Base-by-base conservation (phyloP, 2,888 invertebrate genomes). In the Capitulum mitella region DNA sequence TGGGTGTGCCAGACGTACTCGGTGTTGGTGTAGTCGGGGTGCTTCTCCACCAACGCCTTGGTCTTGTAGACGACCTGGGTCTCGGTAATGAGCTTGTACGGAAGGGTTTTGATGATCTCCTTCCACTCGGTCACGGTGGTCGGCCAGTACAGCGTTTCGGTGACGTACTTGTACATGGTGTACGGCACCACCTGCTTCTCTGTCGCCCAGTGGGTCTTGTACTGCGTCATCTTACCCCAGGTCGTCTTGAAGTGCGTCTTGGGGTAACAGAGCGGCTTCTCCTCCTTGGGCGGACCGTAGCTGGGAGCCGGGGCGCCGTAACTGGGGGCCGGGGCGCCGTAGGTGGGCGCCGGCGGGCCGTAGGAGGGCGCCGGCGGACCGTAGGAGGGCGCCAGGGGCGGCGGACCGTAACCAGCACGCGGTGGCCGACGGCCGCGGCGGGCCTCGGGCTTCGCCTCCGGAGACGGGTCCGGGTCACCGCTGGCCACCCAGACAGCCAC, bases 1-100 rank as follows among this genome's bases (percentile, higher is more conserved):
- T 76, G 76, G 46, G 76, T 76, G 76, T 76, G 76, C 76, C 76
- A 76, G 29, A 76, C 76, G 32, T 76, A 76, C 76, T 76, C 76
- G 76, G 76, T 76, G 76, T 43, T 48, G 76, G 76, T 76, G 76
- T 76, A 76, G 46, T 76, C 76, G 46, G 76, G 46, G 46, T 76
- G 76, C 46, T 76, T 76, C 16, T 76, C 76, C 76, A 76, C 46
- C 76, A 76, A 46, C 0, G 46, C 46, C 46, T 76, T 76, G 76
- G 76, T 76, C 76, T 76, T 76, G 76, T 76, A 46, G n/a, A 76
- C 76, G 16, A 76, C 76, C 76, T 76, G 76, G 8, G 76, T 76
- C 46, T 76, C 76, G 46, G 76, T 76, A 29, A 76, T 14, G 3
- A 76, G 46, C 76, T 76, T 76, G 76, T 76, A 76, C 46, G 76